Evolutionary conservation across 2,888 invertebrate genomes (phyloP), one percentile per base, ranked within the genome.

Genomic region (Meloe dianella): DNA sequence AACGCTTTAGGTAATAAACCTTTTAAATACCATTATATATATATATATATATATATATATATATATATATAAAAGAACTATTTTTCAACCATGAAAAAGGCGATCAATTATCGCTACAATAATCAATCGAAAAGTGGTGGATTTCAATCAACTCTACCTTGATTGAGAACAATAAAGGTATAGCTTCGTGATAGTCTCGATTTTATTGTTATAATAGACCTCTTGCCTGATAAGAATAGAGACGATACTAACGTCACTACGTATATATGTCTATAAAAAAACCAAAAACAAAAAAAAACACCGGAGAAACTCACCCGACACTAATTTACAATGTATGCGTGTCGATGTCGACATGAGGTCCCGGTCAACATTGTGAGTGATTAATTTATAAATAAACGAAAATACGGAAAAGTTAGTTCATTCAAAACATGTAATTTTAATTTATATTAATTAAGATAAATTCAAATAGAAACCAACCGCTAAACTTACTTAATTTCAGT

Each of bases 371-470:
- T 54, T 60, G 60, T 56, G 41, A 57, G 56, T 67, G 67, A 70
- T 70, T 70, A 67, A 65, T 67, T 70, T 57, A 60, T 62, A 70
- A 67, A 70, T 67, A 66, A 65, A 61, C 65, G 63, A 65, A 68
- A 65, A 68, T 60, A 63, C 59, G 47, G 62, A 60, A 54, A 57
- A 60, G n/a, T 61, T 60, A 56, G 35, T 41, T 60, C 51, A 41
- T 17, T 41, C 41, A n/a, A n/a, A 57, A 65, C 68, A 60, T 68
- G 65, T 68, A 68, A 68, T 65, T 68, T 68, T 68, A 61, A 65
- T 65, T 68, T 63, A 29, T 58, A 65, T 61, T 68, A 68, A 68
- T 68, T 68, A 66, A 65, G 68, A 68, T 66, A 68, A 65, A 61
- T 68, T 65, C 68, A 2, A 68, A 65, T 68, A 54, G 14, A 4